phyloP scores from a whole-genome alignment of 2,113 vertebrate genomes.

The Mastomys natalensis region DNA sequence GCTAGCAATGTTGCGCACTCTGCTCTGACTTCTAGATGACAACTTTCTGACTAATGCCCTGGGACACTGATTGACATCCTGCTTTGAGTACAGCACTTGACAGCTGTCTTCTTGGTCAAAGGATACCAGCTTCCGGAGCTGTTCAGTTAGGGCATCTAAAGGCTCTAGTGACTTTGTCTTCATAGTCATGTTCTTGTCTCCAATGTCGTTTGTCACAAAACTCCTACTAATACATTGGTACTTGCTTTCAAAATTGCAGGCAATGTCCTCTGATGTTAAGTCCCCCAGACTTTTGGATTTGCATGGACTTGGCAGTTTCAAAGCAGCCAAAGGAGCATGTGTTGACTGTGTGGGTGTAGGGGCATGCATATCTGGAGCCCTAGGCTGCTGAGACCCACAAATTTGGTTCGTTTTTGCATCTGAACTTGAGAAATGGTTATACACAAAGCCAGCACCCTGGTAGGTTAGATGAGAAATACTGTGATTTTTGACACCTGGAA shows the following conservation, averaged over 20 bases:
- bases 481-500: constrained; percentile 63
- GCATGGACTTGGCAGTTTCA: constrained; percentile 88
- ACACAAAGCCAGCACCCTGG: constrained; percentile 42
- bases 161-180: constrained; percentile 83
- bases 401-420: constrained; percentile 59
- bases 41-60: constrained; percentile 92
- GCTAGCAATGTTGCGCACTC: constrained; percentile 96
- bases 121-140: constrained; percentile 93
- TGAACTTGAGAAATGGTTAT: constrained; percentile 66
- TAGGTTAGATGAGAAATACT: constrained; percentile 23
- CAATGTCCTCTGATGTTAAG: constrained; percentile 97
- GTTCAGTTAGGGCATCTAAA: constrained; percentile 93
- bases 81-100: constrained; percentile 68
- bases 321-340: constrained; percentile 53
- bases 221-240: constrained; percentile 96
- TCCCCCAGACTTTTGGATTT: constrained; percentile 99
- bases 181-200: constrained; percentile 83
- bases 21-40: constrained; percentile 96
- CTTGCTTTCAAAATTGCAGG: constrained; percentile 98
- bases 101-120: constrained; percentile 90
- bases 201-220: constrained; percentile 91
- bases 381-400: constrained; percentile 5
- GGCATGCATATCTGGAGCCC: not conserved
- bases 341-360: not conserved
- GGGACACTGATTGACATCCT: constrained; percentile 87